Evolutionary conservation across 1,140 invertebrate genomes (phyloP), one percentile per base, ranked within the genome.

Genomic region (Drosophila fuyamai): DNA sequence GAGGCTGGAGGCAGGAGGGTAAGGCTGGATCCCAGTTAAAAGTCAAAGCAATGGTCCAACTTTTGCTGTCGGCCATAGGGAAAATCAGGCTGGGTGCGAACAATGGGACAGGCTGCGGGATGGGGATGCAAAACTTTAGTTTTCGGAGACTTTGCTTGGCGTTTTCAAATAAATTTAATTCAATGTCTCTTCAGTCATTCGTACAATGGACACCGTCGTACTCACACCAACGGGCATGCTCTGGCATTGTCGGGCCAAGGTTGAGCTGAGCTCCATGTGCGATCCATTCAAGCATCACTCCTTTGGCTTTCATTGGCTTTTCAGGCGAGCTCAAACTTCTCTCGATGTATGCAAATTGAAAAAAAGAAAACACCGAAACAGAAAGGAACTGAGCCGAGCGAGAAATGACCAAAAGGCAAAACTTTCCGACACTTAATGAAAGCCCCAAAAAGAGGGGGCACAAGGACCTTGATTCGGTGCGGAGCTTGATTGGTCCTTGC

Each of bases 91-190:
- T 35, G 23, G 0, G 41, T 29, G 32, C 9, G 48, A 41, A 32
- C 35, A 29, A 18, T 18, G 44, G n/a, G 1, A 9, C 13, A 32
- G 29, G 29, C 7, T 32, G 29, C 29, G 9, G 13, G 44, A 35
- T 46, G 32, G n/a, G n/a, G 23, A 23, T 12, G n/a, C 32, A 40
- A 83, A 86, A 86, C 76, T 86, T 86, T 88, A 88, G 83, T 86
- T 86, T 86, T 60, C 40, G 48, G 55, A 62, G 79, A 76, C 83
- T 88, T 63, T 81, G 57, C 65, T 65, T 40, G 75, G 84, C 76
- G 83, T 77, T 88, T 83, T 83, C 76, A 82, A 88, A 88, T 88
- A 88, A 88, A 88, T 88, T 88, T 84, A 88, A 88, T 88, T 89
- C 83, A 89, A 89, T 89, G 83, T 88, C 84, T 88, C 86, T 76